Evolutionary conservation across 1,140 invertebrate species (phyloP), one percentile per base, ranked within the genome.

Genomic region (Cephus cinctus): DNA sequence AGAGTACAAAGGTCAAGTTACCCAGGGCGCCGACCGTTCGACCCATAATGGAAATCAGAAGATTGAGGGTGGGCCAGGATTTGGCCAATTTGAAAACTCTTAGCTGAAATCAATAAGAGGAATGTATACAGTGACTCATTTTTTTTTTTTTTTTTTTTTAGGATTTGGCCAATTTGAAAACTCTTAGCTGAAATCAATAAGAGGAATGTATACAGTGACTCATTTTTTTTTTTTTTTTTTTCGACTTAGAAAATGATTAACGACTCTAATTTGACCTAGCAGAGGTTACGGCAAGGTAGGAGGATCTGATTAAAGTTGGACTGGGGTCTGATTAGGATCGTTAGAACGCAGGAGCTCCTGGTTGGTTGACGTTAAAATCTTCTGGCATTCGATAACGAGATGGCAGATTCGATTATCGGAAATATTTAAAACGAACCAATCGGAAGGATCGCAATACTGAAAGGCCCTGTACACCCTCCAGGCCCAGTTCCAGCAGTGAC

Each of bases 1-100:
- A 94, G 71, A 98, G 83, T 60, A 98, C 94, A 81, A 98, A 95
- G 57, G 94, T 96, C 74, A 98, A 81, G 81, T 98, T 98, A 81
- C 94, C 96, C 78, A 98, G 84, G 65, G 96, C 95, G 67, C 95
- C 95, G 79, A 98, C 90, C 21, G 96, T 98, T 80, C 94, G 88
- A 63, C 94, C 96, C 89, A 98, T 98, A 71, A 98, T 98, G 65
- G 94, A 96, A 75, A 98, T 97, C 58, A 98, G 85, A 79, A 98
- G 86, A 81, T 98, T 98, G 69, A 98, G 81, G 48, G 96, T 98
- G 61, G 94, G 95, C 96, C 96, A 98, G 46, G 95, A 98, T 81
- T 98, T 98, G 54, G 96, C 96, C 75, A 98, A 81, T 86, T 98
- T 98, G 84, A 98, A 98, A 68, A 98, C 95, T 83, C 96, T 87